Conservation (phyloP, 2,797 vertebrate species). For the Benthosema pterotum region DNA sequence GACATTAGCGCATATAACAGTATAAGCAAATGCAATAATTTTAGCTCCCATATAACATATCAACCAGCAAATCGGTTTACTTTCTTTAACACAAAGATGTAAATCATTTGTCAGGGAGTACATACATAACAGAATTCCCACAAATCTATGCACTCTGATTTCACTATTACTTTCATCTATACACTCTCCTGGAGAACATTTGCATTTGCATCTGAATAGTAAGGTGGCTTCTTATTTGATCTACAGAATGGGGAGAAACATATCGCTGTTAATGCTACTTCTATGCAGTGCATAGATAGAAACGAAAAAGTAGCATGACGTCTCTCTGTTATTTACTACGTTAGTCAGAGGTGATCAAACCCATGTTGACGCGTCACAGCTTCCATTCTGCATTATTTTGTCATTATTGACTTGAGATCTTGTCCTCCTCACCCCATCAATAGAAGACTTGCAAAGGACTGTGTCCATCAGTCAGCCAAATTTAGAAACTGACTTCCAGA, state of each 20-base stretch:
- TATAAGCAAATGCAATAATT: not conserved
- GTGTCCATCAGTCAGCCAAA: conserved; percentile 68
- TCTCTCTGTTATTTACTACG: not conserved
- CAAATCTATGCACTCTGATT: conserved; percentile 72
- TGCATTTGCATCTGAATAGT: conserved; percentile 40
- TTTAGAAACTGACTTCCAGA: conserved; percentile 76
- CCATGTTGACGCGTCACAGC: not conserved
- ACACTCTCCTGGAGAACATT: conserved; percentile 69
- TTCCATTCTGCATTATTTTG: not conserved
- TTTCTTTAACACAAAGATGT: conserved; percentile 64
- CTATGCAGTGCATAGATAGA: not conserved
- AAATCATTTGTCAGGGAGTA: conserved; percentile 57
- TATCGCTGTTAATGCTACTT: conserved; percentile 21
- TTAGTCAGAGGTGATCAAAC: not conserved
- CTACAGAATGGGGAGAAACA: conserved; percentile 75
- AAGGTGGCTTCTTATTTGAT: conserved; percentile 68
- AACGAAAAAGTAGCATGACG: not conserved
- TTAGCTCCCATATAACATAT: conserved; percentile 67
- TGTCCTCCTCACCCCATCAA: conserved; percentile 32
- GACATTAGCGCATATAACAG: too few relatives aligned
- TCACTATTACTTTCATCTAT: conserved; percentile 78
- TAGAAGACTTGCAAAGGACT: conserved; percentile 44
- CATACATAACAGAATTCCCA: conserved; percentile 1
- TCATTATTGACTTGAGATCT: conserved; percentile 12
- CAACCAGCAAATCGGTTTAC: conserved; percentile 53